phyloP scores from a whole-genome alignment of 2,113 vertebrate species.

The Dryoscopus gambensis region DNA sequence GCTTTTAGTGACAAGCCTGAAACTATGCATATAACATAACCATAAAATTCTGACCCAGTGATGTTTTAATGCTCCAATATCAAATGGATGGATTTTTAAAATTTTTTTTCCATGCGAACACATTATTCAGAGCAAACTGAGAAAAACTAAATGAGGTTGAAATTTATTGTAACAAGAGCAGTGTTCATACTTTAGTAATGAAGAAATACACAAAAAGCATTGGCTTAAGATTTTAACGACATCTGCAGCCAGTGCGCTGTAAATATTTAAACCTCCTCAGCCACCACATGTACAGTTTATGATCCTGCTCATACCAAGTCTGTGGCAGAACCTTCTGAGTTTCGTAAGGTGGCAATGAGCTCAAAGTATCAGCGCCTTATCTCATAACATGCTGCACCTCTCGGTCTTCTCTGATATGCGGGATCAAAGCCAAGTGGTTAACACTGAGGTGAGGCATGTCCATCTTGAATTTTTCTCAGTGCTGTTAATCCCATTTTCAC shows the following conservation, averaged over 20 bases:
- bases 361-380: accelerated
- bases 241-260: neutral
- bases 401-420: neutral
- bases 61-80: neutral
- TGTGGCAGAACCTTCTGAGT: neutral
- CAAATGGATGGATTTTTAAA: neutral
- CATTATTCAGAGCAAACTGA: neutral
- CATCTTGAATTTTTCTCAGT: neutral
- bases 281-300: neutral
- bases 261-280: neutral
- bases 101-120: neutral
- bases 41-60: neutral
- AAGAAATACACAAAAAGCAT: neutral
- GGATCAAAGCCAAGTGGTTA: neutral
- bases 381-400: neutral
- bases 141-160: neutral
- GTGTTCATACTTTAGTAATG: neutral
- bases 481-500: neutral
- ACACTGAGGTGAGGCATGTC: neutral
- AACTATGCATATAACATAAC: neutral
- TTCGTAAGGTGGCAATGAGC: neutral
- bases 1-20: neutral
- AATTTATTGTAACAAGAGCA: neutral
- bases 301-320: neutral
- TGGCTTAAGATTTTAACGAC: neutral